Evolutionary conservation across 2,797 vertebrate species (phyloP), one percentile per base, ranked within the genome.

Genomic region (Syngnathus rostellatus): DNA sequence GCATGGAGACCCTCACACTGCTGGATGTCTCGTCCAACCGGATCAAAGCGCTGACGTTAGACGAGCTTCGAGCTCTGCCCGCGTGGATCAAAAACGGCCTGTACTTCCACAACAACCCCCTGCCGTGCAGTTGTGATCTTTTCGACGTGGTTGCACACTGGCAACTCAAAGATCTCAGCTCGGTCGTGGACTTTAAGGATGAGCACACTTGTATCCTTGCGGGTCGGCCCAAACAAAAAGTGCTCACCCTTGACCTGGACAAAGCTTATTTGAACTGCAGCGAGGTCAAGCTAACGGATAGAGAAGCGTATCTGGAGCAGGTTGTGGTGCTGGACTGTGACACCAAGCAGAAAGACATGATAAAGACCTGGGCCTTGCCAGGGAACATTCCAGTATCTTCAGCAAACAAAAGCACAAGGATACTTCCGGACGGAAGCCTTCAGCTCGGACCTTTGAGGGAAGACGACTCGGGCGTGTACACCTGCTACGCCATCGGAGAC

Each of bases 11-110:
- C n/a, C 89, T 99, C 0, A 84, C 78, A 3, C 88, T 98, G 65
- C 85, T 98, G 74, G 96, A 98, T 73, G 88, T 98, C 38, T 98
- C 97, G 11, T 92, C 87, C 70, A 99, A 98, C 86, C 86, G 86
- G 21, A 92, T 99, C 21, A 97, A 94, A 80, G 46, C 12, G 17
- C 72, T 97, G 70, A 90, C 92, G 0, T 60, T 93, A 6, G 65
- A 83, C 0, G 95, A 97, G 68, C 86, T 99, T 31, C 90, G 90
- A 77, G 79, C 68, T 5, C 85, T 98, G 71, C 96, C 96, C 0
- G 94, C 95, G 4, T 97, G 94, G 93, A 79, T 97, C 53, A 93
- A 90, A 64, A 94, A 98, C 0, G 92, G 93, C 9, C 86, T 99
- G 37, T 98, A 96, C 81, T 87, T 98, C 37, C 95, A 99, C 72